Evolutionary conservation across 2,113 vertebrate species (phyloP), one percentile per base, ranked within the genome.

Genomic region (Chauna torquata): DNA sequence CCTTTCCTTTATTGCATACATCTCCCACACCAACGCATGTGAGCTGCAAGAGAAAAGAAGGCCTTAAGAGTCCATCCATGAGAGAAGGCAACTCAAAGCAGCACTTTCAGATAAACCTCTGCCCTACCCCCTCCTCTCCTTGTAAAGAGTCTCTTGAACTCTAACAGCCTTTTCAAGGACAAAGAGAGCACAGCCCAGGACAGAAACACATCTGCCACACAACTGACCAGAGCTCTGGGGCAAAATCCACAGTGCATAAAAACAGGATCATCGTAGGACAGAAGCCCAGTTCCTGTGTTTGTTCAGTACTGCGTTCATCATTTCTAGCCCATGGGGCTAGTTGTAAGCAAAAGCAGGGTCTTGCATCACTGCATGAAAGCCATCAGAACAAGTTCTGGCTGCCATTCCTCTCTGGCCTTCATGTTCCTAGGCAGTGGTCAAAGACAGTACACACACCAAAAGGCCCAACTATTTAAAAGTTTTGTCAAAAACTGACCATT

Each of bases 1-100:
- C 99, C 99, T 99, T 99, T 92, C 99, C 99, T 98, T 98, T 99
- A 89, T 99, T 99, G 97, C 99, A 99, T 10, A 99, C 96, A 50
- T 99, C 99, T 96, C 99, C 99, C 59, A 99, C 98, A 3, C 99
- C 98, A 54, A 99, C 99, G 13, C 99, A 99, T 0, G 99, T 99
- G 91, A 99, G 98, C 99, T 99, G 98, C 38, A 96, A 98, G 95
- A 95, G 79, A 96, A 72, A 96, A 96, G 38, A 45, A 50, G 77
- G 83, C 22, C 28, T 45, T 57, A 47, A 42, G 6, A 49, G n/a
- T 34, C 25, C 32, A 40, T 24, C 12, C 9, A 42, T 82, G 30
- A 94, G 28, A 77, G n/a, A 91, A 75, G 24, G 50, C 34, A 92
- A 78, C 2, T 5, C 38, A 70, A 61, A 32, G 1, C 27, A 64